A percentile compares a stretch with the other conserved stretches of the same genome.
Evolutionary conservation across 64 coral and sea anemone genomes (phyloP).

Genomic region (Montipora cactus): DNA sequence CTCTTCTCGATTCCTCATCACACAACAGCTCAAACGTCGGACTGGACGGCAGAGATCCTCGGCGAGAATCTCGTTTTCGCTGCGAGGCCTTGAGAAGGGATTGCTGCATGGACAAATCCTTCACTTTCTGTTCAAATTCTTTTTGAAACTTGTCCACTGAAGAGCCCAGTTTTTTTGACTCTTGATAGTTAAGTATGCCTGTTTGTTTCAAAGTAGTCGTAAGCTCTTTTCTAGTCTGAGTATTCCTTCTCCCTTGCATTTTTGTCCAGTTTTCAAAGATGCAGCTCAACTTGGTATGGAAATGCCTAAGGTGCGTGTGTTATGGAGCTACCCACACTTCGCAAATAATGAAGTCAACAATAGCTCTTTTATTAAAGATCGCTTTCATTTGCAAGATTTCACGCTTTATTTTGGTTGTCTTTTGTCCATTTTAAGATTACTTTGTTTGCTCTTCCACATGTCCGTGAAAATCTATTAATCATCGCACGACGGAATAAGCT

Average conservation of each 20-base stretch:
- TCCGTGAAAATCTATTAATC: not conserved
- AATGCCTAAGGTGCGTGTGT: too few relatives aligned
- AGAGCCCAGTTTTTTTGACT: slow-evolving; percentile 22
- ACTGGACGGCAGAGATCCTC: not conserved
- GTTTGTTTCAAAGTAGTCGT: not conserved
- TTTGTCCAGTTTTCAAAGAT: not conserved
- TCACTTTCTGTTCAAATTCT: slow-evolving; percentile 32
- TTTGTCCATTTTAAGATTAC: slow-evolving; percentile 24
- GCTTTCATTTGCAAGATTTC: not conserved
- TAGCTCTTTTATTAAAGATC: not conserved
- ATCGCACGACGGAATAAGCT: not conserved
- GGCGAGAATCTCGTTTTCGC: slow-evolving; percentile 2
- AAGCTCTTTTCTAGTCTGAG: not conserved
- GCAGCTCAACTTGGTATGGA: not conserved
- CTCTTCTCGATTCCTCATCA: not conserved
- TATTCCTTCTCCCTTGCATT: slow-evolving; percentile 17
- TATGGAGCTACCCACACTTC: not conserved
- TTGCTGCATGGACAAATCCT: slow-evolving; percentile 21
- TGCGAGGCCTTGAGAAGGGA: slow-evolving; percentile 4
- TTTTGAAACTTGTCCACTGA: slow-evolving; percentile 38
- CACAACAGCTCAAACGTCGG: not conserved
- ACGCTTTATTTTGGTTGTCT: not conserved
- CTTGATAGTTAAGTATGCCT: slow-evolving; percentile 14
- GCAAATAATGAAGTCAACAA: not conserved
- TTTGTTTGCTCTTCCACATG: slow-evolving; percentile 11